phyloP scores from a whole-genome alignment of 2,113 vertebrate genomes.

The Ifrita kowaldi region DNA sequence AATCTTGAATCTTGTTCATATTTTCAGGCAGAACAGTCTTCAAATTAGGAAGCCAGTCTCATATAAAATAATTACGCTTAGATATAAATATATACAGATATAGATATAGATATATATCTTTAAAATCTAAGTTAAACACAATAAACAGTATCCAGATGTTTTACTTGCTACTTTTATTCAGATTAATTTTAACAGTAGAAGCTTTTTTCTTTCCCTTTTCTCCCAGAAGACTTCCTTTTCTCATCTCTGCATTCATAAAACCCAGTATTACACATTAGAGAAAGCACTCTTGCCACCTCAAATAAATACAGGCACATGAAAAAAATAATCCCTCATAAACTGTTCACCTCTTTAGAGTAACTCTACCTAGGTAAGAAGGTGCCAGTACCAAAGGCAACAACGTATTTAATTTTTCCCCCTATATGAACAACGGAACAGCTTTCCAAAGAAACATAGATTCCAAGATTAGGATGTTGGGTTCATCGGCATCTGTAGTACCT shows the following conservation, averaged over 20 bases:
- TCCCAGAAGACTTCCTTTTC: background rate
- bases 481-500: background rate
- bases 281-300: background rate
- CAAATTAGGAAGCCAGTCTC: slow-evolving; percentile 9
- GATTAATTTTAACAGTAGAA: background rate
- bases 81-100: background rate
- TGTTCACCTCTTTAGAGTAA: background rate
- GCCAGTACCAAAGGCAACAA: background rate
- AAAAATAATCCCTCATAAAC: background rate
- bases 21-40: slow-evolving; percentile 3
- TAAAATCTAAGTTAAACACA: background rate
- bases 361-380: background rate
- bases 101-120: background rate
- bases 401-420: background rate
- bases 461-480: background rate
- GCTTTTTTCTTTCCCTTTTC: background rate
- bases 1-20: slow-evolving; percentile 66
- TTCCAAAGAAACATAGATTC: background rate
- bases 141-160: background rate
- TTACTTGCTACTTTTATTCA: background rate
- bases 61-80: background rate
- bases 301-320: background rate
- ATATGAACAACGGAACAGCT: background rate
- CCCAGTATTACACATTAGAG: background rate
- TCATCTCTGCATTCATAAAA: background rate